Conservation (phyloP, 2,113 vertebrate species). For the Tor tambroides region DNA sequence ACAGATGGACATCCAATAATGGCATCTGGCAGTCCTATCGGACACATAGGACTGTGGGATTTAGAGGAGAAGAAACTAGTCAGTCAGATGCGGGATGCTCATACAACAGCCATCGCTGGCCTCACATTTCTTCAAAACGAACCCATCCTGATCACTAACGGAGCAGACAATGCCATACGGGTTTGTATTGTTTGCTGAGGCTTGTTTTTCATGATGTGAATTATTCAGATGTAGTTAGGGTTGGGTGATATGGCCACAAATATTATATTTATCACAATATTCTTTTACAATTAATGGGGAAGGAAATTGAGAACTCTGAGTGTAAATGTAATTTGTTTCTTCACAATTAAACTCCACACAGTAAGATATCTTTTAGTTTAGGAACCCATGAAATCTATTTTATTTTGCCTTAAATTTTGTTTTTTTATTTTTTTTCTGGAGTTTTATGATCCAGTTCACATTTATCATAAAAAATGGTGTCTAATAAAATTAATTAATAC, state of each 20-base stretch:
- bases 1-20: slow-evolving; percentile 90
- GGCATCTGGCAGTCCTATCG: slow-evolving; percentile 90
- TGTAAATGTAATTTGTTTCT: too few relatives aligned
- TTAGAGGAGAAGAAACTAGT: slow-evolving; percentile 87
- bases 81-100: slow-evolving; percentile 87
- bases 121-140: slow-evolving; percentile 91
- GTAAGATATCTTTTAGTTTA: neutral
- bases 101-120: slow-evolving; percentile 86
- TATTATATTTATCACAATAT: neutral
- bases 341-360: too few relatives aligned
- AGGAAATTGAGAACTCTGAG: neutral
- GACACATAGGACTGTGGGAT: slow-evolving; percentile 96
- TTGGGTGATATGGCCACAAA: too few relatives aligned
- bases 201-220: neutral
- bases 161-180: slow-evolving; percentile 91
- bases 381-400: too few relatives aligned
- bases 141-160: slow-evolving; percentile 90
- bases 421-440: too few relatives aligned
- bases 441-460: too few relatives aligned
- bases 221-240: neutral
- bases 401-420: too few relatives aligned
- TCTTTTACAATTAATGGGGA: neutral
- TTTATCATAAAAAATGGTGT: neutral
- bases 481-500: neutral
- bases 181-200: slow-evolving; percentile 66